Conservation (phyloP, 2,113 vertebrate genomes). For the Ailuropoda melanoleuca region DNA sequence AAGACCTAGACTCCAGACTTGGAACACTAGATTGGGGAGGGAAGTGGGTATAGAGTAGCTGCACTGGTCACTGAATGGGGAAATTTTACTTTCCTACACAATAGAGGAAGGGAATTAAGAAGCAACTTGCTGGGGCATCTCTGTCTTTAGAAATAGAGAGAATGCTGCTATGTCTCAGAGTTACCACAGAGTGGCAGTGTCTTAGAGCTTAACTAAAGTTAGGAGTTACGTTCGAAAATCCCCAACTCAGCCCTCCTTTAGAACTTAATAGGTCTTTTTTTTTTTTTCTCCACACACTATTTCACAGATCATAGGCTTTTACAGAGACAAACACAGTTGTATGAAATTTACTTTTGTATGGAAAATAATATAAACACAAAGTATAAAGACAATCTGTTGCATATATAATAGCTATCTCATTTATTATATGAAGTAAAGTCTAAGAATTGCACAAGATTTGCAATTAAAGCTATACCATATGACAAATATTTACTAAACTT, state of each 20-base stretch:
- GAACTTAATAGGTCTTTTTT: background rate
- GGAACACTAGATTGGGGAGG: background rate
- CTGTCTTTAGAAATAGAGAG: background rate
- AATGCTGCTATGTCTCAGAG: constrained; percentile 30
- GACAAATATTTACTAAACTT: background rate
- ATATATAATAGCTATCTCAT: background rate
- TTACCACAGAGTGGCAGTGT: constrained; percentile 86
- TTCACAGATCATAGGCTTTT: background rate
- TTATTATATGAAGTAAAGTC: background rate
- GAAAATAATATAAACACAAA: background rate
- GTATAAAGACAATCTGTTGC: background rate
- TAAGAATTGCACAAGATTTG: background rate
- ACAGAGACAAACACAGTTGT: background rate
- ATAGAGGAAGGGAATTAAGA: background rate
- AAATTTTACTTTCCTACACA: background rate
- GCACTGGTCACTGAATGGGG: background rate
- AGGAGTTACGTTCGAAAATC: constrained; percentile 13
- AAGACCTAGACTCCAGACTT: background rate
- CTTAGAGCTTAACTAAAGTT: constrained; percentile 73
- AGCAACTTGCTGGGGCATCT: background rate
- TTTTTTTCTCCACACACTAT: background rate
- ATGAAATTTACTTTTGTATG: background rate
- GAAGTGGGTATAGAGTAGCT: background rate
- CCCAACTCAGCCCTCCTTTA: background rate
- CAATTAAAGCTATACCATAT: background rate